Conservation (phyloP, 92 coral and sea anemone genomes). For the Desmophyllum pertusum region DNA sequence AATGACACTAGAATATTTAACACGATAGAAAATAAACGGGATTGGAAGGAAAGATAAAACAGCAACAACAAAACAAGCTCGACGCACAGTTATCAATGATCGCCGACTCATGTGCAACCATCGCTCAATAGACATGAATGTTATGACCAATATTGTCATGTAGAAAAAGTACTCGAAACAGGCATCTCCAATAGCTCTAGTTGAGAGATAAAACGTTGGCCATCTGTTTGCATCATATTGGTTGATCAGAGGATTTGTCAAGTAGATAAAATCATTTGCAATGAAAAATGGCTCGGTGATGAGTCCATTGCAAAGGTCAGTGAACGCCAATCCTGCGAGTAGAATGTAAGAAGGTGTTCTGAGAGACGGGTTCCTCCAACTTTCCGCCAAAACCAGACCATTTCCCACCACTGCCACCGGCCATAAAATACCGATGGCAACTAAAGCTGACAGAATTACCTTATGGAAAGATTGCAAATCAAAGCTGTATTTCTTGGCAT, state of each 20-base stretch:
- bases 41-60: neutral
- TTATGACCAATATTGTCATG: neutral
- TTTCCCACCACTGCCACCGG: constrained; percentile 31
- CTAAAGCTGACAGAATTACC: neutral
- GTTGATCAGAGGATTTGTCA: neutral
- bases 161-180: neutral
- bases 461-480: neutral
- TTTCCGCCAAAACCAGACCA: constrained; percentile 13
- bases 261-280: neutral
- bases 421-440: neutral
- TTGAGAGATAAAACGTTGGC: neutral
- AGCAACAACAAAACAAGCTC: neutral
- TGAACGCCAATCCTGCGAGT: constrained; percentile 33
- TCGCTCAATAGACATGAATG: constrained; percentile 4
- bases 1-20: too few relatives aligned
- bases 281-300: constrained; percentile 26
- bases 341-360: constrained; percentile 42
- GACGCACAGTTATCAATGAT: neutral
- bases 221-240: neutral
- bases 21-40: neutral
- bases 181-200: neutral
- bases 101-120: neutral
- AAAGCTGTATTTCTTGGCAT: neutral
- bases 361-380: constrained; percentile 24
- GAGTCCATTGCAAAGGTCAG: constrained; percentile 35